phyloP scores from a whole-genome alignment of 2,888 invertebrate genomes.

The Amblyteles armatorius region DNA sequence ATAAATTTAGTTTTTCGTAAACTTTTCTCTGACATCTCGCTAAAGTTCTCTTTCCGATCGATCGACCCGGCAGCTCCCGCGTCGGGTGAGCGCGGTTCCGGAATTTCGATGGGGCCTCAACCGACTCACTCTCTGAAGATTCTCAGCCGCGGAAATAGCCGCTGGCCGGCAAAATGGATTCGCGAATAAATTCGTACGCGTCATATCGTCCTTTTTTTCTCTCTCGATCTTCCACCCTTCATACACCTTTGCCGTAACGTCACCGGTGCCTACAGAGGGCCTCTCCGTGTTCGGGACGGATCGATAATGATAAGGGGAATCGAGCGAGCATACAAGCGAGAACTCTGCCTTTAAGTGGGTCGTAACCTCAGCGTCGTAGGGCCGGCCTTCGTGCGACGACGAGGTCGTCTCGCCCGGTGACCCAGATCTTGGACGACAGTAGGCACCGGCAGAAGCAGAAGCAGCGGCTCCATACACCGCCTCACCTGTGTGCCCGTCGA shows the following conservation, averaged over 20 bases:
- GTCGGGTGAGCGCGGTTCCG: background rate
- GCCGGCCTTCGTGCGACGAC: slow-evolving; percentile 80
- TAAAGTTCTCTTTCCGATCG: background rate
- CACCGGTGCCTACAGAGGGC: background rate
- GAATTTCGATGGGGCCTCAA: background rate
- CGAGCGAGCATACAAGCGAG: slow-evolving; percentile 71
- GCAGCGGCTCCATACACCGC: slow-evolving; percentile 37
- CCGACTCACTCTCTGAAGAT: background rate
- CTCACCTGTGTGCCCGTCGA: slow-evolving; percentile 66
- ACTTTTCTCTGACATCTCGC: background rate
- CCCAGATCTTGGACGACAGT: slow-evolving; percentile 77
- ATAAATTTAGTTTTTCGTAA: background rate
- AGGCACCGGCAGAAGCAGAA: slow-evolving; percentile 47
- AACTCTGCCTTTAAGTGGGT: slow-evolving; percentile 79
- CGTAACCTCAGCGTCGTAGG: slow-evolving; percentile 79
- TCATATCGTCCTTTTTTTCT: background rate
- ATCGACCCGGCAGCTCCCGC: background rate
- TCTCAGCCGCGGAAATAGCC: background rate
- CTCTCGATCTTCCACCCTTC: too few relatives aligned
- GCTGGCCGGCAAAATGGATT: background rate
- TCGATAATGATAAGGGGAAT: slow-evolving; percentile 70
- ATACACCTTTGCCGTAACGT: background rate
- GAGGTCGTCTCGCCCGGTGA: slow-evolving; percentile 75
- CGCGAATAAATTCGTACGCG: background rate
- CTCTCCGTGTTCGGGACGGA: slow-evolving; percentile 1